Evolutionary conservation across 2,888 invertebrate species (phyloP).

Genomic region (Agrenia bidenticulata): DNA sequence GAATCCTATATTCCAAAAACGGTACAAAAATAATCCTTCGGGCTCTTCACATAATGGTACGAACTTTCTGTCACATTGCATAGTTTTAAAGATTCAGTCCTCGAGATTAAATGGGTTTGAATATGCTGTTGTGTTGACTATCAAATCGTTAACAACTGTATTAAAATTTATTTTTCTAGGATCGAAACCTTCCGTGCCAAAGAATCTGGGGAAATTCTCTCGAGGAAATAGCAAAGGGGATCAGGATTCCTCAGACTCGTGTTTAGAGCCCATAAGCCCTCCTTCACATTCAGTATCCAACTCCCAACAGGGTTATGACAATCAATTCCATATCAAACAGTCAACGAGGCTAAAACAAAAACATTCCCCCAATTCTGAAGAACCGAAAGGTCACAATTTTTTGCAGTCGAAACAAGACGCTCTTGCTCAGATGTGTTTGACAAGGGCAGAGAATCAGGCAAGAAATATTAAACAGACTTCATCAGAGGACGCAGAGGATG

Average conservation of each 20-base stretch:
- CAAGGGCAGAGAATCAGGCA: conserved; percentile 41
- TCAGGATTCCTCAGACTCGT: background rate
- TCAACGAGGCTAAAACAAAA: background rate
- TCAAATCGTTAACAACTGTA: background rate
- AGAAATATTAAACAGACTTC: background rate
- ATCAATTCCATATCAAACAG: conserved; percentile 8
- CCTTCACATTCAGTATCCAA: background rate
- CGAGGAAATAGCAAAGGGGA: background rate
- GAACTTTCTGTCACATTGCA: no score
- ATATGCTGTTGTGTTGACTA: no score
- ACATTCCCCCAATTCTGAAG: background rate
- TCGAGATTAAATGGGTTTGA: no score
- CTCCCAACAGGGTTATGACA: background rate
- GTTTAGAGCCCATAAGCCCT: background rate
- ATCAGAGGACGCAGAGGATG: no score
- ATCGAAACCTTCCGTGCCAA: background rate
- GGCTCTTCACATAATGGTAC: background rate
- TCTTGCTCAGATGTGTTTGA: conserved; percentile 42
- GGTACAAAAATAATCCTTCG: conserved; percentile 1
- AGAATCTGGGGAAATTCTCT: background rate
- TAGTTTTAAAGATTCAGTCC: no score
- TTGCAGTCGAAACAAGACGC: conserved; percentile 46
- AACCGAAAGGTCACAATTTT: conserved; percentile 25
- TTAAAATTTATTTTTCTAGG: background rate
- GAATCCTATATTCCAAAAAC: conserved; percentile 14